Base-by-base conservation (phyloP, 2,888 invertebrate genomes). In the Latheticus oryzae region DNA sequence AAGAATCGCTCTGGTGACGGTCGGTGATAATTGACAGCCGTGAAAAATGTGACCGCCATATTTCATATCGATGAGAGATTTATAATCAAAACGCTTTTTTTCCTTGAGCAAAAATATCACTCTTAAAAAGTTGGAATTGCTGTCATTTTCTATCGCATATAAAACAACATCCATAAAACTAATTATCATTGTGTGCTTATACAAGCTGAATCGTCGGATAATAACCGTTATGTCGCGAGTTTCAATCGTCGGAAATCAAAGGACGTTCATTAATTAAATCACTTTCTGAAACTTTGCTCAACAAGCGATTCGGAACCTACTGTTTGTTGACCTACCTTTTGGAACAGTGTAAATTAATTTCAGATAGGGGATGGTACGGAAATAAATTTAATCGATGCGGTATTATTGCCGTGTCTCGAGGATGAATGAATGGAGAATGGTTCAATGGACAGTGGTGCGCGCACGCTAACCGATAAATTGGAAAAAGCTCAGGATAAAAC, bases 11-110 rank as follows among this genome's bases (percentile, higher is more conserved):
- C n/a, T 19, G 8, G 9, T 50, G 48, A 24, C 24, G 37, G 32
- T 42, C 43, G 17, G 60, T 58, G 61, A 65, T 72, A 72, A 72
- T 72, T 72, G 71, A 71, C 72, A 70, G 68, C 56, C 54, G 64
- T 69, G 71, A 72, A 69, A 71, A 70, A 72, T 72, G 69, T 62
- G 61, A 52, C 55, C 58, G 60, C 64, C 60, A 66, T 71, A 68
- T 66, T 67, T 71, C 65, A 66, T 62, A 64, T 65, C 59, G 53
- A 50, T 54, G 48, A 38, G 62, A 65, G 70, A 70, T 72, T 72
- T 70, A 69, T 53, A 53, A 59, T 59, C 43, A 50, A 54, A 59
- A 48, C 9, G 52, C 45, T 37, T 52, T 30, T 42, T 28, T 11
- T 43, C 13, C 7, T 8, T 43, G 16, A 30, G 12, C n/a, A 17